A percentile compares a stretch with the other conserved stretches of the same genome.
phyloP scores from a whole-genome alignment of 2,797 vertebrate species.

The Alca torda region DNA sequence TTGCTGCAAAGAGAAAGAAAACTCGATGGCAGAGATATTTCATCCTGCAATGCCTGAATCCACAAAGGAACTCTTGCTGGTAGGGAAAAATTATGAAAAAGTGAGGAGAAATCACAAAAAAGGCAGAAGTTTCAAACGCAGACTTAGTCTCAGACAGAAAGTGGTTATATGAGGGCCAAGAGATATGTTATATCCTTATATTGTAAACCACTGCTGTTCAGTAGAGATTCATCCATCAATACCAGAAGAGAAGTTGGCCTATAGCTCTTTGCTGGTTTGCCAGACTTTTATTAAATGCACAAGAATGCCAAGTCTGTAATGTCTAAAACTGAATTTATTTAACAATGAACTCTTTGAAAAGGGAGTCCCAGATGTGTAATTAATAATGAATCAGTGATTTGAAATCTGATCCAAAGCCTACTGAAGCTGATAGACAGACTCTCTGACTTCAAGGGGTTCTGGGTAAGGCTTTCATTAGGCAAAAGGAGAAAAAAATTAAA shows the following conservation, averaged over 20 bases:
- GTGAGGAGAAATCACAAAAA: background rate
- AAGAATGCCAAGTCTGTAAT: constrained; percentile 61
- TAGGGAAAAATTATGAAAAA: background rate
- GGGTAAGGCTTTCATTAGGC: constrained; percentile 54
- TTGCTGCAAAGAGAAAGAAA: background rate
- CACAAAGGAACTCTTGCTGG: background rate
- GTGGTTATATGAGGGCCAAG: background rate
- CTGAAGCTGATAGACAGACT: constrained; percentile 60
- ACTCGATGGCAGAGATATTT: background rate
- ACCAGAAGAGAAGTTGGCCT: constrained; percentile 35
- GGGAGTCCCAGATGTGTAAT: constrained; percentile 62
- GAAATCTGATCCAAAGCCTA: constrained; percentile 66
- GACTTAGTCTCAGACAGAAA: background rate
- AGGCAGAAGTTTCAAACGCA: background rate
- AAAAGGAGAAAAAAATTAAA: constrained; percentile 14
- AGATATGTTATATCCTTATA: constrained; percentile 6
- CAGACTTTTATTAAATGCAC: constrained; percentile 60
- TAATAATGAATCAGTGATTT: constrained; percentile 67
- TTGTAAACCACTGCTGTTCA: constrained; percentile 33
- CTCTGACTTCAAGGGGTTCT: constrained; percentile 48
- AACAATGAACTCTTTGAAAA: constrained; percentile 69
- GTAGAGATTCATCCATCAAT: constrained; percentile 53
- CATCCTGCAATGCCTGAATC: background rate
- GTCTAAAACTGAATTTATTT: constrained; percentile 66
- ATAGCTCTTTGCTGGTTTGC: constrained; percentile 47